Evolutionary conservation across 2,113 vertebrate genomes (phyloP), one percentile per base, ranked within the genome.

Genomic region (Rhea pennata): DNA sequence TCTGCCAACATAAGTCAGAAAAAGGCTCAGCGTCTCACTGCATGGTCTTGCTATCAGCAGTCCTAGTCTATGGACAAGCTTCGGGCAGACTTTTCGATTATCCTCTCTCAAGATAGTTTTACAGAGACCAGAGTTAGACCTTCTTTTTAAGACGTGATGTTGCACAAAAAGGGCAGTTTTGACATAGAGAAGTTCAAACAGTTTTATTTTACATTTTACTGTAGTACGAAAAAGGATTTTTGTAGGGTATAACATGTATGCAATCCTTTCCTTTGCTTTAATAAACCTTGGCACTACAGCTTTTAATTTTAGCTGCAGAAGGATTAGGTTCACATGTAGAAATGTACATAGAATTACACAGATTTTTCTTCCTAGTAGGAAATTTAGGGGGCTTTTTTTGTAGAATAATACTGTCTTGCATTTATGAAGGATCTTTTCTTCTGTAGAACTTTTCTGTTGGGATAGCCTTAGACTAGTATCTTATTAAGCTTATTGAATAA

Each of bases 191-290:
- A 85, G 54, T 73, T 83, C 24, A 79, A 88, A 89, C 84, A 91
- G 87, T 77, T 96, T 94, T 93, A 97, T 93, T 94, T 95, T 74
- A 87, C 59, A 44, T 80, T 93, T 96, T 96, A 95, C 93, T 87
- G 33, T 42, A 80, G 69, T 33, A 67, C 54, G 92, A 92, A 91
- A 93, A 91, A 89, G 59, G 89, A 96, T 95, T 93, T 95, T 89
- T 96, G 67, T 36, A 36, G 59, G 10, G 20, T 80, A n/a, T 51
- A 75, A 59, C 82, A 91, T 78, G 71, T 83, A 76, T 46, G 84
- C 39, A 91, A 90, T 61, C 59, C 51, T 89, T 64, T 61, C 59
- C 51, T 89, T 64, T 89, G 58, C 24, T 87, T 94, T 87, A 89
- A 91, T 87, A 96, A 92, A 93, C 54, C 11, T 36, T 50, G 64